These are phyloP conservation scores for Phainopepla nitens DNA, from an alignment of 2,113 vertebrate genomes.

Conservation along the genomic window DNA sequence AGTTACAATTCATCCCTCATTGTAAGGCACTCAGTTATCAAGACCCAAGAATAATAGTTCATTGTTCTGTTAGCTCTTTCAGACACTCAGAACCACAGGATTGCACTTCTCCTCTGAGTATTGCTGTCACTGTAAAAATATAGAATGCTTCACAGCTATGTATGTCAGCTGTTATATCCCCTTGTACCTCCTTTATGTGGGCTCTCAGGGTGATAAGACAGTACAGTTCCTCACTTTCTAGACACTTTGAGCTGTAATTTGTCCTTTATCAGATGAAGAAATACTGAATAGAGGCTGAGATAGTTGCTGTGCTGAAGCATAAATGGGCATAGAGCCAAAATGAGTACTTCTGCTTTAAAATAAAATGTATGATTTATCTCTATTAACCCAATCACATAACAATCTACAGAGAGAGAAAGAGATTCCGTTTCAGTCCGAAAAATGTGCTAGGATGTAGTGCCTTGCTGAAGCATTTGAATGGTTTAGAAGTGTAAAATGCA, in stretches of 20 bases:
- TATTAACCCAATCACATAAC: neutral
- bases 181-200: neutral
- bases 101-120: neutral
- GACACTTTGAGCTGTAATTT: neutral
- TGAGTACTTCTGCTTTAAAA: neutral
- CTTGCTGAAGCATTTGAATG: neutral
- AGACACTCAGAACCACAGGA: neutral
- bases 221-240: neutral
- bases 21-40: conserved; percentile 5
- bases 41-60: neutral
- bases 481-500: neutral
- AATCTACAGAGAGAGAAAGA: neutral
- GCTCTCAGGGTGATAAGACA: neutral
- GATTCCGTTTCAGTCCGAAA: neutral
- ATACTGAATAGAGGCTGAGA: neutral
- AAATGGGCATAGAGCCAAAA: neutral
- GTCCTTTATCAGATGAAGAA: neutral
- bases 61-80: conserved; percentile 12
- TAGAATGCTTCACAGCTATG: neutral
- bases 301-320: neutral
- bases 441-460: neutral
- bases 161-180: neutral
- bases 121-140: neutral
- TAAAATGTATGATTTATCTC: neutral
- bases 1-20: neutral